Evolutionary conservation across 2,113 vertebrate genomes (phyloP).

Genomic region (Chaetops frenatus): DNA sequence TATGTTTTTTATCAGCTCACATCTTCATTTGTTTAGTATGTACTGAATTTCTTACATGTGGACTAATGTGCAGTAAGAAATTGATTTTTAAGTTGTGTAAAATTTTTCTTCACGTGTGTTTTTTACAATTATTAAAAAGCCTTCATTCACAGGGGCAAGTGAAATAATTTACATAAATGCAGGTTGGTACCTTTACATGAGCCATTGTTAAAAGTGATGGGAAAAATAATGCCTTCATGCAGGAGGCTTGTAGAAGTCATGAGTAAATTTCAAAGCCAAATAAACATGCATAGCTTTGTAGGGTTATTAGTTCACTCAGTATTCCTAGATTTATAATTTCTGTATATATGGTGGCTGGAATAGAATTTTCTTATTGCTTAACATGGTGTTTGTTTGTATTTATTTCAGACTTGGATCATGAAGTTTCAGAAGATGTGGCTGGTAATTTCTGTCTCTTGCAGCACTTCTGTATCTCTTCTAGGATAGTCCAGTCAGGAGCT

Average conservation of each 20-base stretch:
- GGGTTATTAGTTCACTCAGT: background rate
- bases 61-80: background rate
- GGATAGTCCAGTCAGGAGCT: background rate
- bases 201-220: background rate
- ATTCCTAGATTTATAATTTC: background rate
- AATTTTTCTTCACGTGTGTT: background rate
- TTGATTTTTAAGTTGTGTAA: background rate
- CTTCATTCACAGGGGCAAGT: background rate
- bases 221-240: background rate
- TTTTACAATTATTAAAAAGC: background rate
- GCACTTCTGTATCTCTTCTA: background rate
- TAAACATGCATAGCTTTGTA: background rate
- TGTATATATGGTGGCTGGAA: background rate
- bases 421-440: conserved; percentile 75
- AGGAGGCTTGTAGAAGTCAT: background rate
- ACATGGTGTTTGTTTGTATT: background rate
- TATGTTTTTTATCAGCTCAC: background rate
- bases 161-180: background rate
- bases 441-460: conserved; percentile 71
- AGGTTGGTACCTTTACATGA: background rate
- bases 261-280: background rate
- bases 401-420: conserved; percentile 76
- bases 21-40: background rate
- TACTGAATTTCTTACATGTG: background rate
- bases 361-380: background rate